phyloP scores from a whole-genome alignment of 2,888 invertebrate species.

The Seira musarum region DNA sequence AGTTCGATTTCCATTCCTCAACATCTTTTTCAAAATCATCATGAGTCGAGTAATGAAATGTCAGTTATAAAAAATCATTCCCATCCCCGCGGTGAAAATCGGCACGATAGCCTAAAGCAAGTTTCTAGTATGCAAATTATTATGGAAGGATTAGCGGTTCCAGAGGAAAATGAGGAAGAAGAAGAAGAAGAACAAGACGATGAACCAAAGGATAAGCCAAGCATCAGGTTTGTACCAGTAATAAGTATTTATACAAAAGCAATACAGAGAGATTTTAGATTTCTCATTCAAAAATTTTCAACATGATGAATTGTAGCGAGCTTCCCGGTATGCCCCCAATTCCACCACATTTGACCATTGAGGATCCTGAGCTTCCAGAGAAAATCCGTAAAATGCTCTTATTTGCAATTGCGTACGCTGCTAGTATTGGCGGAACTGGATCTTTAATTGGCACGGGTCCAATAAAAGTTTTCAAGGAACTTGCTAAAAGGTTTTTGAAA shows the following conservation, averaged over 20 bases:
- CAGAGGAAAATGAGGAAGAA: neutral
- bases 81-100: neutral
- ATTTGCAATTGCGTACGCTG: slow-evolving; percentile 62
- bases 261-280: neutral
- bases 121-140: slow-evolving; percentile 32
- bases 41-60: slow-evolving; percentile 6
- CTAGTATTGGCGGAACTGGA: slow-evolving; percentile 66
- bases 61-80: neutral
- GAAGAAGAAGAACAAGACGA: slow-evolving; percentile 2
- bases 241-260: neutral
- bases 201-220: neutral
- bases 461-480: slow-evolving; percentile 63
- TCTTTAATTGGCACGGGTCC: slow-evolving; percentile 63
- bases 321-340: neutral
- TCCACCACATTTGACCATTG: neutral
- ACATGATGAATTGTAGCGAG: neutral
- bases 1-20: neutral
- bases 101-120: neutral
- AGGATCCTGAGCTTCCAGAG: neutral
- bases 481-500: slow-evolving; percentile 54
- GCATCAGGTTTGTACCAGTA: neutral
- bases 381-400: slow-evolving; percentile 66
- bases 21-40: neutral
- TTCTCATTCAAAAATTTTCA: neutral
- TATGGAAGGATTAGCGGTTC: slow-evolving; percentile 26